These are phyloP conservation scores for Pogonocichla stellata DNA, from an alignment of 2,113 vertebrate genomes.

Conservation along the genomic window DNA sequence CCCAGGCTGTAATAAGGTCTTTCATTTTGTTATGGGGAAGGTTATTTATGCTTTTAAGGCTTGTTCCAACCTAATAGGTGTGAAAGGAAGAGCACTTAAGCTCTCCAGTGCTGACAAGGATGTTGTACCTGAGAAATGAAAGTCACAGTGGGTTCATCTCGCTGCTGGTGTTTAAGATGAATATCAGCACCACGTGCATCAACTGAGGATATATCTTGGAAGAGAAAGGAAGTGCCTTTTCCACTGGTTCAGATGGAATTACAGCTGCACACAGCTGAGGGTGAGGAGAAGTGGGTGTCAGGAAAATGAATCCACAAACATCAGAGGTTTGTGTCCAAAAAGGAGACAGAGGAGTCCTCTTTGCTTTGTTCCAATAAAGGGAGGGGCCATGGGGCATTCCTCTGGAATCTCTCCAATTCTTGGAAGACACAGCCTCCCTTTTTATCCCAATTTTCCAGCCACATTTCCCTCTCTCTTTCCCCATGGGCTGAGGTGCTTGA, in stretches of 20 bases:
- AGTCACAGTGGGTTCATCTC: neutral
- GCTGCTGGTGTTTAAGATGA: neutral
- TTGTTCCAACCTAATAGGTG: constrained; percentile 13
- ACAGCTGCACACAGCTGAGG: neutral
- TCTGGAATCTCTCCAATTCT: too few relatives aligned
- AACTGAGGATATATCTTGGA: neutral
- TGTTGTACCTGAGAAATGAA: neutral
- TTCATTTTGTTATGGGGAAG: neutral
- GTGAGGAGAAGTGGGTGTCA: too few relatives aligned
- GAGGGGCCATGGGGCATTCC: too few relatives aligned
- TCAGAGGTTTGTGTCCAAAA: too few relatives aligned
- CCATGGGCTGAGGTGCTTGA: too few relatives aligned
- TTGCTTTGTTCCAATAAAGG: too few relatives aligned
- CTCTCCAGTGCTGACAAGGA: neutral
- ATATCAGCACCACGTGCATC: neutral
- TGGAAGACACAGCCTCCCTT: too few relatives aligned
- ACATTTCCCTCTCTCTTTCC: too few relatives aligned
- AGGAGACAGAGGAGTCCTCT: too few relatives aligned
- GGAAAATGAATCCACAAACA: too few relatives aligned
- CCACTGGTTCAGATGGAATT: neutral
- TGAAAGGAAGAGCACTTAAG: neutral
- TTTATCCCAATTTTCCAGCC: too few relatives aligned
- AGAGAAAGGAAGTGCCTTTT: neutral
- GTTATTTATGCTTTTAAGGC: neutral
- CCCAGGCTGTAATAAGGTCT: neutral